phyloP scores from a whole-genome alignment of 2,113 vertebrate species.

The Equus przewalskii region DNA sequence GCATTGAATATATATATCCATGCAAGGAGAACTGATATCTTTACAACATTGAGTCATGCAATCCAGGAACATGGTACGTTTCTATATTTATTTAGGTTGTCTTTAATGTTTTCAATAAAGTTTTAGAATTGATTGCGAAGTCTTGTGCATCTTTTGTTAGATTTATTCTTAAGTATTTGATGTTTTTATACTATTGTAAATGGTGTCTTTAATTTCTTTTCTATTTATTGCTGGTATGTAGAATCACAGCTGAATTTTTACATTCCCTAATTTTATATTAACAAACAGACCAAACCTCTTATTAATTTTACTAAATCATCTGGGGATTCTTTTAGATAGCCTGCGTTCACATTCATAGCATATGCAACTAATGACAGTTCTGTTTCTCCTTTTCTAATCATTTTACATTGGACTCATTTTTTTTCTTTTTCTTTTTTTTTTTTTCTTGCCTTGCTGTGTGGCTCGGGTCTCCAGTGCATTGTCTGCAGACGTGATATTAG shows the following conservation, averaged over 20 bases:
- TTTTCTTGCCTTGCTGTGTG: no score
- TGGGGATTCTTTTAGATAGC: neutral
- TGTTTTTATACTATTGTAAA: neutral
- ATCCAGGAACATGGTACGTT: rapidly evolving
- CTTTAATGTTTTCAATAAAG: neutral
- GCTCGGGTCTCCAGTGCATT: no score
- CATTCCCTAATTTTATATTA: neutral
- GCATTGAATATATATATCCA: rapidly evolving
- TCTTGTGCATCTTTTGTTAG: neutral
- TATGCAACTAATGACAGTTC: rapidly evolving
- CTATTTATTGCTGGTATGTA: neutral
- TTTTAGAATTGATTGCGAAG: neutral
- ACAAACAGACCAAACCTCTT: neutral
- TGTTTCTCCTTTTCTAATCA: neutral
- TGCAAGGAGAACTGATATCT: neutral
- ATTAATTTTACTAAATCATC: rapidly evolving
- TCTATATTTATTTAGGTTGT: neutral
- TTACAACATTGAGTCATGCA: rapidly evolving
- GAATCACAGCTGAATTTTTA: neutral
- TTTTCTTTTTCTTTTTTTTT: no score
- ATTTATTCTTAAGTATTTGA: neutral
- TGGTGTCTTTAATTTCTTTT: neutral
- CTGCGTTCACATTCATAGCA: rapidly evolving
- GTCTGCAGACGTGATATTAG: neutral
- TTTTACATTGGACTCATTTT: no score